Base-by-base conservation (phyloP, 2,888 invertebrate species). In the Catocala nupta region DNA sequence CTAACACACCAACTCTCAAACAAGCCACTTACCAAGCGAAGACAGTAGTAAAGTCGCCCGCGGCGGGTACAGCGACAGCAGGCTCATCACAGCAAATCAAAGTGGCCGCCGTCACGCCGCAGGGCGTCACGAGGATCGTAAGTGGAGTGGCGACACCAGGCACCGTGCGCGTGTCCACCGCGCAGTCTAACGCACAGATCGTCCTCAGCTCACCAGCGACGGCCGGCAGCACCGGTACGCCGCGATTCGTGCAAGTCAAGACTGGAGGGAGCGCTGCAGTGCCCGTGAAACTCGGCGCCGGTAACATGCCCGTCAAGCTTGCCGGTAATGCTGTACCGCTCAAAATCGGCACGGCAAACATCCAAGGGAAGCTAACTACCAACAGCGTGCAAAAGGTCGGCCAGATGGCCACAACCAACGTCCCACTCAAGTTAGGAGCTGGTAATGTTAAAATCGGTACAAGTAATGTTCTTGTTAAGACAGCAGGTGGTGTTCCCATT, bases 361-460 rank as follows among this genome's bases (percentile, higher is more conserved):
- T 94, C 50, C 93, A 92, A 68, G 91, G 92, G 58, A 92, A 93
- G 69, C 83, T 92, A 51, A 72, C 88, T 0, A 77, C 89, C 1
- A 89, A 89, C 68, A 87, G 86, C 54, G 73, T 92, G 16, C 91
- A 92, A 67, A 94, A 94, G 69, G 86, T 93, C 7, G 81, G 86
- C 1, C 83, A 83, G 45, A 71, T 81, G 5, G 66, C 65, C n/a
- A 75, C 83, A 0, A 71, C 84, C 9, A 86, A 85, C 51, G 79
- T 92, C 36, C 93, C 93, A 0, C 81, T 94, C 6, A 94, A 94
- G 71, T 78, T 94, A 1, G 88, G 92, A n/a, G 82, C 90, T 0
- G 90, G 93, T 16, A 94, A 93, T 67, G 91, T 94, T 5, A 94
- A 94, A 77, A 92, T 94, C 11, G 91, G 92, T 49, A 87, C 93